Conservation (phyloP, 1,140 invertebrate species). For the Drosophila nasuta region DNA sequence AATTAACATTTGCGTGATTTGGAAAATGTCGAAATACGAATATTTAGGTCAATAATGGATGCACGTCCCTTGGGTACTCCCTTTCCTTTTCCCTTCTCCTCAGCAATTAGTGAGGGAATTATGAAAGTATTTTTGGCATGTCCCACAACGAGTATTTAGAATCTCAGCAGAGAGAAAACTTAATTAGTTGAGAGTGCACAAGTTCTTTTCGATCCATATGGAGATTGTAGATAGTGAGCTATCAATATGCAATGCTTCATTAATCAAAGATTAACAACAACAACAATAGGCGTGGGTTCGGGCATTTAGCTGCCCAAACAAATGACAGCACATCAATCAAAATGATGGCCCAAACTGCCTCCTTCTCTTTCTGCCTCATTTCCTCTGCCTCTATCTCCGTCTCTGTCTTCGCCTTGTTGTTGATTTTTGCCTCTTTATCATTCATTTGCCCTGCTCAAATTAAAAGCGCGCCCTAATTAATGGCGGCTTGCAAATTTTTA, state of each 20-base stretch:
- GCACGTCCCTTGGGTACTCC: neutral
- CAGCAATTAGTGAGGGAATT: slow-evolving; percentile 26
- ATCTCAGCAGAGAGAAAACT: neutral
- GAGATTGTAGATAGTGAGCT: neutral
- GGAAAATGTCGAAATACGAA: slow-evolving; percentile 40
- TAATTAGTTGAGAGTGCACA: slow-evolving; percentile 9
- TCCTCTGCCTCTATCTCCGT: neutral
- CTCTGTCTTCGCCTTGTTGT: slow-evolving; percentile 10
- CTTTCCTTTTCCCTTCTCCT: too few relatives aligned
- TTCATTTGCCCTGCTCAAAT: slow-evolving; percentile 42
- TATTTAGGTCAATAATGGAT: slow-evolving; percentile 34
- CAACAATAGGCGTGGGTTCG: neutral
- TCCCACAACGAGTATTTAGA: neutral
- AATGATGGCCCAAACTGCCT: slow-evolving; percentile 30
- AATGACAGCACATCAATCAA: slow-evolving; percentile 67
- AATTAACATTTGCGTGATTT: slow-evolving; percentile 61
- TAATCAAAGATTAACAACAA: slow-evolving; percentile 43
- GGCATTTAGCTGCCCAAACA: slow-evolving; percentile 43
- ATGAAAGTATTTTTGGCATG: slow-evolving; percentile 14
- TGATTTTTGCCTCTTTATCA: slow-evolving; percentile 12
- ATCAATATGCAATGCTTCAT: slow-evolving; percentile 32
- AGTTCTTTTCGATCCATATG: neutral
- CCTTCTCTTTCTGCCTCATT: neutral
- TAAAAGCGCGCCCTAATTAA: slow-evolving; percentile 65
- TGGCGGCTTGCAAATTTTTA: slow-evolving; percentile 45